Evolutionary conservation across 2,888 invertebrate genomes (phyloP), one percentile per base, ranked within the genome.

Genomic region (Scaptomyza reducta): DNA sequence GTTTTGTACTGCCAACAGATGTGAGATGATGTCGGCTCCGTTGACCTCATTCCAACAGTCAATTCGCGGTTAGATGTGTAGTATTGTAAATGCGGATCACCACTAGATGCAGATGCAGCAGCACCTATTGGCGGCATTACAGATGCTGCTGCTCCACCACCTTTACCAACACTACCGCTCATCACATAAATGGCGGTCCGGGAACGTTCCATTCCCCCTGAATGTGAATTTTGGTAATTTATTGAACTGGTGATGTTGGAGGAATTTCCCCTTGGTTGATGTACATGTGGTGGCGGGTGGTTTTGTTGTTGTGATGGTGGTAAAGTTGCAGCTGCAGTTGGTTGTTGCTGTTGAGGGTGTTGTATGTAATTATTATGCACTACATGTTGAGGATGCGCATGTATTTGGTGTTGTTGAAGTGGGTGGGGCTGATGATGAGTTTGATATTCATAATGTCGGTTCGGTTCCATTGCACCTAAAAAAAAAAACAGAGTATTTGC

Each of bases 361-460:
- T 55, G 68, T 6, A 69, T 74, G 16, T 70, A 60, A 13, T 61
- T 49, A 35, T 33, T 68, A 13, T 61, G 60, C 11, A 64, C 64
- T 7, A 55, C 60, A 53, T 68, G 59, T 33, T 73, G 76, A 25
- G 65, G 51, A 35, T 68, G 62, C 40, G 57, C 64, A 51, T 44
- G 25, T 83, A 77, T 41, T 71, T 83, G 77, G 29, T 74, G 68
- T 27, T 68, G 51, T 14, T 67, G 71, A 13, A 65, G 59, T 51
- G 74, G 72, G 22, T 74, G 63, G 33, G 66, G 7, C 35, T 63
- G 67, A 57, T 65, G 86, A 86, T 82, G 86, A 47, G 83, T 77
- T 65, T 85, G 77, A 82, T 85, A 85, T 73, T 89, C 90, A 77
- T 88, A 89, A 74, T 86, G 90, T 86, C 88, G 75, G 64, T 88